phyloP scores from a whole-genome alignment of 2,113 vertebrate genomes.

The Hystrix brachyura region DNA sequence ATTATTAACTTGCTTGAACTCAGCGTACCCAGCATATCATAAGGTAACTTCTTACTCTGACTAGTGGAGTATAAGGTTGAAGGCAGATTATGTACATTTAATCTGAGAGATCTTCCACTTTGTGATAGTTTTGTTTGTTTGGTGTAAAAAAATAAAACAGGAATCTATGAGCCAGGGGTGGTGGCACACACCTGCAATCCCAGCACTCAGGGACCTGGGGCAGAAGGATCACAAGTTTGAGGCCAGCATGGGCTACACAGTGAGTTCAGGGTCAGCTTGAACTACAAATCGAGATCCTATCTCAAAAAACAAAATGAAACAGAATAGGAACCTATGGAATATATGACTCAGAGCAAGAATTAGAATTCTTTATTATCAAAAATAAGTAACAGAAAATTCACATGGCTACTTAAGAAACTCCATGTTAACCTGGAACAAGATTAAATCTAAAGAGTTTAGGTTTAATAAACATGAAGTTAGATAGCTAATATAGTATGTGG shows the following conservation, averaged over 20 bases:
- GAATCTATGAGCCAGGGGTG: neutral
- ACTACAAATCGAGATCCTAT: no score
- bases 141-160: neutral
- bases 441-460: neutral
- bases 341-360: neutral
- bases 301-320: neutral
- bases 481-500: neutral
- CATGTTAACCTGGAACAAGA: neutral
- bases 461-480: constrained; percentile 8
- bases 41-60: constrained; percentile 19
- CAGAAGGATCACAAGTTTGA: neutral
- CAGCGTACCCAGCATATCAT: neutral
- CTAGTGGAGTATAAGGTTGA: neutral
- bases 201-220: neutral
- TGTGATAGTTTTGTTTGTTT: neutral
- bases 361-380: neutral
- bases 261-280: no score
- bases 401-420: neutral
- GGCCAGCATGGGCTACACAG: neutral
- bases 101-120: neutral
- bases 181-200: neutral
- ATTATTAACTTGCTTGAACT: neutral
- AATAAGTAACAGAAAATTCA: constrained; percentile 27
- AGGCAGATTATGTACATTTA: neutral
- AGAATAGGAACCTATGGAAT: neutral